Conservation (phyloP, 1,140 invertebrate genomes). For the Cataglyphis hispanica region DNA sequence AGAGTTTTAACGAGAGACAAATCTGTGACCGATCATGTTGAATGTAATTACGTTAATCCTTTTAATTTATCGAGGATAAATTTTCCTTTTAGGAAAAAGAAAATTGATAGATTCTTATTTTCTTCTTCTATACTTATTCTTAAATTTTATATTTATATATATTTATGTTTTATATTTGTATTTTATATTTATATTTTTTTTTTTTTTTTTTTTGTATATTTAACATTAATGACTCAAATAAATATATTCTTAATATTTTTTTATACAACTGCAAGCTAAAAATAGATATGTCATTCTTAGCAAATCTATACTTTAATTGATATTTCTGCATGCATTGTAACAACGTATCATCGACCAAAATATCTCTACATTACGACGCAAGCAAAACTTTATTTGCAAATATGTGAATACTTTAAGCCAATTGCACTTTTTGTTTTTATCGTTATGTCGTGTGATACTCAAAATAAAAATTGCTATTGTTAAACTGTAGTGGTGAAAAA, state of each 20-base stretch:
- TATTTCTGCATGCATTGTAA: not conserved
- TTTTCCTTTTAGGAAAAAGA: not conserved
- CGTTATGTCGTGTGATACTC: not conserved
- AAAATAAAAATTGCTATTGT: conserved; percentile 41
- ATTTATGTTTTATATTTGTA: not conserved
- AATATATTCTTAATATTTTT: not conserved
- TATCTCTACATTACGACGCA: not conserved
- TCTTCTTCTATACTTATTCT: not conserved
- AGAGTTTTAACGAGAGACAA: conserved; percentile 24
- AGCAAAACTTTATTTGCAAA: conserved; percentile 43
- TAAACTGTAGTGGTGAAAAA: conserved; percentile 30
- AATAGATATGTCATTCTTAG: not conserved
- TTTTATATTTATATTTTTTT: not conserved
- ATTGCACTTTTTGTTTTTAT: conserved; percentile 32
- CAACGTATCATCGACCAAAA: not conserved
- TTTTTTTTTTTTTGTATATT: not conserved
- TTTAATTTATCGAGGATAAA: not conserved
- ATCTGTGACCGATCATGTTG: conserved; percentile 10
- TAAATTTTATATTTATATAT: not conserved
- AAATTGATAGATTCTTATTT: not conserved
- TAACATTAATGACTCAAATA: not conserved
- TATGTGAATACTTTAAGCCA: conserved; percentile 45
- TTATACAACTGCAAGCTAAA: not conserved
- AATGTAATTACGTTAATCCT: not conserved
- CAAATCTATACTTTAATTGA: not conserved